phyloP scores from a whole-genome alignment of 2,888 invertebrate species.

The Chloroclystis v-ata region DNA sequence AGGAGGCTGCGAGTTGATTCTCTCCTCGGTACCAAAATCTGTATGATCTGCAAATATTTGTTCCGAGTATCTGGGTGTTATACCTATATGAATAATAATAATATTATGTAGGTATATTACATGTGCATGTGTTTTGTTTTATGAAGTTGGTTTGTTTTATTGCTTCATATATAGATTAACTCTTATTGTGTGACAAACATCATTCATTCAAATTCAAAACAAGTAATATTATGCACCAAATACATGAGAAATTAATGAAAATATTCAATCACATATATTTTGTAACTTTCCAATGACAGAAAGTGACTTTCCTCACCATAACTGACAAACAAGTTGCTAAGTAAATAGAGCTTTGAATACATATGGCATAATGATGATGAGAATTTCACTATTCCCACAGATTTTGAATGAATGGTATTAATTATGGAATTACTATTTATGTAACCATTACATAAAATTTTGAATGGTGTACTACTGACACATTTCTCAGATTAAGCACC shows the following conservation, averaged over 20 bases:
- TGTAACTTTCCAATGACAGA: slow-evolving; percentile 12
- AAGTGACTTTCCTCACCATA: slow-evolving; percentile 11
- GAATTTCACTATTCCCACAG: slow-evolving; percentile 4
- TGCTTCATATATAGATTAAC: too few species aligned
- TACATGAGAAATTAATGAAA: background rate
- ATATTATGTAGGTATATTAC: too few species aligned
- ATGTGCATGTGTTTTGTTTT: too few species aligned
- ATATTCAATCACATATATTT: background rate
- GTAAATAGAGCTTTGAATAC: slow-evolving; percentile 1
- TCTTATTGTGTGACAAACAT: too few species aligned
- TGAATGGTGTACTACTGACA: background rate
- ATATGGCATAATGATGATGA: background rate
- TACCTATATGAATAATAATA: too few species aligned
- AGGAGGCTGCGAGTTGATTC: too few species aligned
- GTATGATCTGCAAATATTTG: too few species aligned
- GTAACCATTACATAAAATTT: background rate
- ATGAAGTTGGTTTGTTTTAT: too few species aligned
- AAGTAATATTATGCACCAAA: too few species aligned
- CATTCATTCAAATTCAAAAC: too few species aligned
- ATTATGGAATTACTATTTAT: background rate
- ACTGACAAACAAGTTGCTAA: slow-evolving; percentile 8
- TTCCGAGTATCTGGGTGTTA: too few species aligned
- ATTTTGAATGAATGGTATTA: background rate
- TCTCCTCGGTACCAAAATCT: too few species aligned
- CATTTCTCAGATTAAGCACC: background rate